Evolutionary conservation across 2,888 invertebrate genomes (phyloP), one percentile per base, ranked within the genome.

Genomic region (Hermaeophaga mercurialis): DNA sequence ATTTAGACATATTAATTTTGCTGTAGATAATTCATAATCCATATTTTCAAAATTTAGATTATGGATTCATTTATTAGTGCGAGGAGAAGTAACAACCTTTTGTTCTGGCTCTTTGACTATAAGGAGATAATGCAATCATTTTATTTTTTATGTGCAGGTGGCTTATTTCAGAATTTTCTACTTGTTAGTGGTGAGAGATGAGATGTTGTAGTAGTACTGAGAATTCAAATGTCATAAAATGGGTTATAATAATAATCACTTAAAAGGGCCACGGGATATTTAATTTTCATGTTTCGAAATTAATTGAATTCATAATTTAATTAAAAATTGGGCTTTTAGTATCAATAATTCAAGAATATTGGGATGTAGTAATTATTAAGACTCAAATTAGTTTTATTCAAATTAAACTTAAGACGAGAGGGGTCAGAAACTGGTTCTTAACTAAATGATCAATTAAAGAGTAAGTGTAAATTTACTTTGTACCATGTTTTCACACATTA

Each of bases 401-500:
- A n/a, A n/a, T n/a, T n/a, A n/a, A n/a, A n/a, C n/a, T n/a, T n/a
- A n/a, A n/a, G n/a, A n/a, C n/a, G n/a, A n/a, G n/a, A n/a, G n/a
- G n/a, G n/a, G n/a, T n/a, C n/a, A n/a, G n/a, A n/a, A n/a, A n/a
- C n/a, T n/a, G n/a, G n/a, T n/a, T n/a, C n/a, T n/a, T n/a, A n/a
- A n/a, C n/a, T n/a, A n/a, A n/a, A n/a, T n/a, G n/a, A n/a, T n/a
- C n/a, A n/a, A n/a, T n/a, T n/a, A n/a, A n/a, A n/a, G n/a, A n/a
- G n/a, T n/a, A n/a, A n/a, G n/a, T n/a, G n/a, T n/a, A n/a, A n/a
- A n/a, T n/a, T n/a, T n/a, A n/a, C n/a, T n/a, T n/a, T n/a, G n/a
- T n/a, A n/a, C n/a, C n/a, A n/a, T n/a, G 49, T 53, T 57, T 57
- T 57, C 53, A 57, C 58, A 54, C 58, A 58, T 58, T 58, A 58